Conservation (phyloP, 1,140 invertebrate genomes). For the Drosophila setifemur region DNA sequence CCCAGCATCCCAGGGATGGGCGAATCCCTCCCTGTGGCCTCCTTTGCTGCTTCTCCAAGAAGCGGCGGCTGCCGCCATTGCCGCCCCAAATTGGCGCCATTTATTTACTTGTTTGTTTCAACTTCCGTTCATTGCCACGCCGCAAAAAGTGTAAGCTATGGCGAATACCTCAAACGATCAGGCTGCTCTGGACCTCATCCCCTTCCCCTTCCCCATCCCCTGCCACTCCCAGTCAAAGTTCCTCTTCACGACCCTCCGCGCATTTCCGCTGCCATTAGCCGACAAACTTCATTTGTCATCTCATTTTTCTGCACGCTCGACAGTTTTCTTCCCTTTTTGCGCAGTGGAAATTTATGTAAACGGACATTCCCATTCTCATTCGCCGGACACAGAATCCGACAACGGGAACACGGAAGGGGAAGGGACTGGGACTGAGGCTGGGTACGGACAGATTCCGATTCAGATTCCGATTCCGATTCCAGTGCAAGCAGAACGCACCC, state of each 20-base stretch:
- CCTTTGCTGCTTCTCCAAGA: not conserved
- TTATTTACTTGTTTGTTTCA: constrained; percentile 81
- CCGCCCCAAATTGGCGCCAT: constrained; percentile 75
- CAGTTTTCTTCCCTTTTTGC: constrained; percentile 70
- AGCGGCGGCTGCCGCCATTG: constrained; percentile 22
- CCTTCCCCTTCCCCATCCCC: not conserved
- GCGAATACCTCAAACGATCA: constrained; percentile 55
- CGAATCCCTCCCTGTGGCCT: not conserved
- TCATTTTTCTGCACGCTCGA: constrained; percentile 80
- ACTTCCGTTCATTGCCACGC: constrained; percentile 80
- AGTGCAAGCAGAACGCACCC: constrained; percentile 28
- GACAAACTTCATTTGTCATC: constrained; percentile 81
- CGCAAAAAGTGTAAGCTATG: constrained; percentile 74
- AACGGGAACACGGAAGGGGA: too few relatives aligned
- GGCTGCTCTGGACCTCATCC: not conserved
- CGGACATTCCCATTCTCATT: constrained; percentile 70
- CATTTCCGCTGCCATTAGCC: constrained; percentile 79
- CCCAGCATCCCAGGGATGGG: not conserved
- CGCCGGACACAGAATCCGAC: constrained; percentile 33
- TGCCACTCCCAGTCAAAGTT: too few relatives aligned
- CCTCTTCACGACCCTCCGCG: constrained; percentile 17
- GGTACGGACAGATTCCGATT: not conserved
- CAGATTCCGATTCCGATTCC: constrained; percentile 8
- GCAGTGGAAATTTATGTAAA: constrained; percentile 77
- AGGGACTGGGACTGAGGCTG: constrained; percentile 21